Conservation (phyloP, 2,888 invertebrate species). For the Bruchidius siliquastri region DNA sequence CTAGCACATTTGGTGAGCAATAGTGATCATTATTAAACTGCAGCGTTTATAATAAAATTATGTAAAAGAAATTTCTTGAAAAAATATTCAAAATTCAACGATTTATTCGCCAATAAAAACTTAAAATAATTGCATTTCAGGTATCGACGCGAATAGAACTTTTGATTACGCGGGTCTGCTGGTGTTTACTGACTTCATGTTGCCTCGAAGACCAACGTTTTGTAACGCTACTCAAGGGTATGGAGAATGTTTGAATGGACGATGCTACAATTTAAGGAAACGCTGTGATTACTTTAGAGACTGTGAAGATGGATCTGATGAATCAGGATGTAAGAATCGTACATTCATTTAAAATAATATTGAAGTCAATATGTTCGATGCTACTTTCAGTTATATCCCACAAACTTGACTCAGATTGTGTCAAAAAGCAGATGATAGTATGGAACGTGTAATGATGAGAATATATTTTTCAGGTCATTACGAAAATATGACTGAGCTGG, state of each 20-base stretch:
- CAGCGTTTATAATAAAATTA: too few relatives aligned
- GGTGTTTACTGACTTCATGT: conserved; percentile 84
- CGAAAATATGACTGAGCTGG: conserved; percentile 64
- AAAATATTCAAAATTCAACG: too few relatives aligned
- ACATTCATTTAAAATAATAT: too few relatives aligned
- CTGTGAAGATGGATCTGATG: conserved; percentile 83
- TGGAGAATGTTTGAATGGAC: conserved; percentile 75
- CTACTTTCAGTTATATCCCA: too few relatives aligned
- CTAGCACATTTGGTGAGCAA: conserved; percentile 62
- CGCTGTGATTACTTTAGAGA: conserved; percentile 70
- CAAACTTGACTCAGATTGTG: too few relatives aligned
- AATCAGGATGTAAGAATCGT: conserved; percentile 62
- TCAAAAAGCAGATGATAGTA: too few relatives aligned
- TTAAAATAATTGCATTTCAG: conserved; percentile 1
- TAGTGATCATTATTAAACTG: too few relatives aligned
- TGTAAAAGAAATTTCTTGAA: too few relatives aligned
- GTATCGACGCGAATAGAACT: conserved; percentile 90
- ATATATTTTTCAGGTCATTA: conserved; percentile 48
- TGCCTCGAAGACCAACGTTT: conserved; percentile 61
- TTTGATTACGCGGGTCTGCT: conserved; percentile 86
- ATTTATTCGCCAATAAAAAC: too few relatives aligned
- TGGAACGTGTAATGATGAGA: not conserved
- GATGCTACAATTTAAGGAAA: conserved; percentile 68
- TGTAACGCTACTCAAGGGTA: conserved; percentile 73
- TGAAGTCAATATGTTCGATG: too few relatives aligned